Evolutionary conservation across 2,888 invertebrate genomes (phyloP), one percentile per base, ranked within the genome.

Genomic region (Mystacides longicornis): DNA sequence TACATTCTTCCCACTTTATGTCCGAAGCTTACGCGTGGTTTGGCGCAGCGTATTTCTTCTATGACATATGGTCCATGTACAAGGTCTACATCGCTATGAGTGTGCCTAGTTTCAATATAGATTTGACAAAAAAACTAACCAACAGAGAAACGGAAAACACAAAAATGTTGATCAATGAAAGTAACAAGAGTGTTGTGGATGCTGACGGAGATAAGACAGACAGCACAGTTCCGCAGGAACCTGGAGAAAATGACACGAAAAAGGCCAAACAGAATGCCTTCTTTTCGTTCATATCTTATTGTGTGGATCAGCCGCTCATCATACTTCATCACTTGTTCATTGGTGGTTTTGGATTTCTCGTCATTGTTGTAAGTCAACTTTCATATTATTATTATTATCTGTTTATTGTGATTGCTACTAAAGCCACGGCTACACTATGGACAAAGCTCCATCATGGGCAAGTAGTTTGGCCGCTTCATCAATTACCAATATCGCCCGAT

Each of bases 61-160:
- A 87, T 65, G 87, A 87, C 70, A 86, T 87, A 62, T 86, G 87
- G 84, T 85, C 86, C 19, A 87, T 87, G 87, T 87, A 87, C 64
- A 79, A 81, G 71, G 87, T 87, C 57, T 82, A 83, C 66, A 64
- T 62, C 48, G 60, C 64, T 49, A 37, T 37, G n/a, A 31, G 50
- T 37, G 33, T 49, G 33, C 18, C 49, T 27, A 16, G 49, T 4
- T 5, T 49, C 14, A 37, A 16, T 14, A 7, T 21, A 46, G 46
- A 46, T 21, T 16, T 21, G 3, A 14, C n/a, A n/a, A 23, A 7
- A 21, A 20, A 16, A 9, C 27, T 18, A 20, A 7, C 19, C 19
- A 21, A 16, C 9, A 14, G 31, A 31, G 31, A 31, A 14, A 31
- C 31, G 31, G 7, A 14, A 31, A 31, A 9, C 31, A 2, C 45